Percentiles rank a stretch among this genome's conserved stretches.
Conservation (phyloP, 53 echinoderm and acorn worm species). For the Holothuria scabra region DNA sequence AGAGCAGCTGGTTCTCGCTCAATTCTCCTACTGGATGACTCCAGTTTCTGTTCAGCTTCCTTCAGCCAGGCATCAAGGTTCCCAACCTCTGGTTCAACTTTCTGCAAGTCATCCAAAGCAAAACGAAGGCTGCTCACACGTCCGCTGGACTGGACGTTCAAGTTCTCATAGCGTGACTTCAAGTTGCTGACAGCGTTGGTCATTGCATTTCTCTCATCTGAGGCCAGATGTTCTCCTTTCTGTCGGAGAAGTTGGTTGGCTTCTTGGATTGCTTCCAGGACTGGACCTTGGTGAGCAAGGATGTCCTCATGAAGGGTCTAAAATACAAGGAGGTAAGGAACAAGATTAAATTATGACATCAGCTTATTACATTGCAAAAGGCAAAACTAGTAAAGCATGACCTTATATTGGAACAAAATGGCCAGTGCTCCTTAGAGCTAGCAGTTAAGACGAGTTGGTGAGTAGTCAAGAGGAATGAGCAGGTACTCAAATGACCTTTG, state of each 20-base stretch:
- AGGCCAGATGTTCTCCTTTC: slow-evolving; percentile 81
- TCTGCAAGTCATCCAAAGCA: slow-evolving; percentile 79
- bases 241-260: slow-evolving; percentile 92
- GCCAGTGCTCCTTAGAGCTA: too few relatives aligned
- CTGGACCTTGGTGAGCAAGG: slow-evolving; percentile 84
- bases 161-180: slow-evolving; percentile 88
- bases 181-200: slow-evolving; percentile 59
- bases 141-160: slow-evolving; percentile 85
- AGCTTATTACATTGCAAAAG: background rate
- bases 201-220: slow-evolving; percentile 73
- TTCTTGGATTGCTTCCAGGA: slow-evolving; percentile 83
- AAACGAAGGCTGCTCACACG: slow-evolving; percentile 79
- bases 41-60: slow-evolving; percentile 81
- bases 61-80: slow-evolving; percentile 88
- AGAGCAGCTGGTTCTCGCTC: slow-evolving; percentile 74
- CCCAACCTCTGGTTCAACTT: slow-evolving; percentile 82
- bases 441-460: too few relatives aligned
- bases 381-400: too few relatives aligned
- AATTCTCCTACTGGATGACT: slow-evolving; percentile 76
- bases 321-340: background rate
- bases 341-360: too few relatives aligned
- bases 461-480: too few relatives aligned
- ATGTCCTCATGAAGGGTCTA: slow-evolving; percentile 95
- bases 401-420: too few relatives aligned
- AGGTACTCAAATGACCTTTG: too few relatives aligned